Percentiles rank a stretch among this genome's conserved stretches.
phyloP scores from a whole-genome alignment of 1,140 invertebrate genomes.

The Drosophila bifasciata region DNA sequence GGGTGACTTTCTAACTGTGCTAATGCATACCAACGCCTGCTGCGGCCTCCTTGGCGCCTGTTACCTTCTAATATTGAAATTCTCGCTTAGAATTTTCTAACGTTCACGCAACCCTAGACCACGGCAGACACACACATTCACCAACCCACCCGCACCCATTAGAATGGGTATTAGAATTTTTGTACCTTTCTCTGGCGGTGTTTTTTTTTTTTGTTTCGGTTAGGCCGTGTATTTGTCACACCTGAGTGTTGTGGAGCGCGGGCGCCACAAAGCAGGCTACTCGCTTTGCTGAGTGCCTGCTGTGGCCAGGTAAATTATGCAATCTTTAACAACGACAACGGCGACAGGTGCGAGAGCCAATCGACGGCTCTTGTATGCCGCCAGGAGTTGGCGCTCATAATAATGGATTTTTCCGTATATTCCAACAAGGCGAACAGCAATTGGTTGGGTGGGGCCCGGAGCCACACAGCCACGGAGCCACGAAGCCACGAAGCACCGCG shows the following conservation, averaged over 20 bases:
- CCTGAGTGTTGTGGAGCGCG: constrained; percentile 48
- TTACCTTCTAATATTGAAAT: constrained; percentile 82
- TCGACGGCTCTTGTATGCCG: constrained; percentile 19
- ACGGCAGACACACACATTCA: neutral
- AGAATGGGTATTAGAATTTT: constrained; percentile 55
- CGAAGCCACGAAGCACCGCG: neutral
- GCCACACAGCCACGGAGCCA: too few species aligned
- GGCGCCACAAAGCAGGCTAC: constrained; percentile 39
- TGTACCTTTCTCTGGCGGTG: neutral
- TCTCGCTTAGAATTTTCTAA: constrained; percentile 83
- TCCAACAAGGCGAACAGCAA: constrained; percentile 79
- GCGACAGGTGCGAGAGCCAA: constrained; percentile 69
- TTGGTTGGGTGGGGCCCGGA: constrained; percentile 31
- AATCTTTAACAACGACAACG: constrained; percentile 72
- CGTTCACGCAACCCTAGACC: constrained; percentile 49
- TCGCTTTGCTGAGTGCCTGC: constrained; percentile 72
- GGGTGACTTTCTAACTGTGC: constrained; percentile 45
- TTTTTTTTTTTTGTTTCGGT: constrained; percentile 4
- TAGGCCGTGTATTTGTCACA: constrained; percentile 21
- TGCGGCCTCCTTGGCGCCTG: constrained; percentile 59
- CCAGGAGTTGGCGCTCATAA: constrained; percentile 79
- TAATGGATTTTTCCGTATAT: constrained; percentile 82
- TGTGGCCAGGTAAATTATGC: constrained; percentile 83
- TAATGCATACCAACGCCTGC: constrained; percentile 67
- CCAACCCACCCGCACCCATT: neutral